Base-by-base conservation (phyloP, 2,113 vertebrate genomes). In the Corvus moneduloides region DNA sequence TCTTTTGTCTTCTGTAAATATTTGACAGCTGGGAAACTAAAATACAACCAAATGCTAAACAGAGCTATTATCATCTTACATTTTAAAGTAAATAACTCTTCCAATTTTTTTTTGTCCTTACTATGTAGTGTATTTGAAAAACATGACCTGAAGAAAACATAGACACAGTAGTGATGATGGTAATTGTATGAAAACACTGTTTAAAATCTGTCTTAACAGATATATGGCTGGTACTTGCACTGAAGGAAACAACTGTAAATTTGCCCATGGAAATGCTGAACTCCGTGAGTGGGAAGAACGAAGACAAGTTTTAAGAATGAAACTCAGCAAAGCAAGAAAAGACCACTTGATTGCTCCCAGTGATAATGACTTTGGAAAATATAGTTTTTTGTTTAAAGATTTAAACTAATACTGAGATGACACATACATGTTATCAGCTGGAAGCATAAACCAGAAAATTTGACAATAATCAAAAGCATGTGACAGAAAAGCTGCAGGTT, bases 311-410 rank as follows among this genome's bases (percentile, higher is more conserved):
- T 98, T 99, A 98, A 98, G 98, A 98, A 98, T 99, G 99, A 99
- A 99, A 97, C 98, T 99, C 94, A 98, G 97, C 98, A 99, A 99
- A 99, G 99, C 99, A 55, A 98, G 97, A 96, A 99, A 99, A 98
- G 99, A 99, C 95, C 99, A 99, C 97, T 98, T 99, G 98, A 99
- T 99, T 98, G 99, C 98, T 96, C 99, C 99, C 80, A 99, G 99
- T 93, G 99, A 99, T 99, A 99, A 99, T 98, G 99, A 99, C 98
- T 99, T 99, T 99, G 99, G 99, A 98, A 99, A 99, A 99, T 99
- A 99, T 99, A 99, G 99, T 99, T 99, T 99, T 99, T 99, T 99
- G 98, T 99, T 99, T 99, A 99, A 99, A 98, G 99, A 99, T 97
- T 99, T 99, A 98, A 99, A 99, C 96, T 99, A 99, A 99, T 97